Evolutionary conservation across 1,140 invertebrate genomes (phyloP).

Genomic region (Cotesia chilonis): DNA sequence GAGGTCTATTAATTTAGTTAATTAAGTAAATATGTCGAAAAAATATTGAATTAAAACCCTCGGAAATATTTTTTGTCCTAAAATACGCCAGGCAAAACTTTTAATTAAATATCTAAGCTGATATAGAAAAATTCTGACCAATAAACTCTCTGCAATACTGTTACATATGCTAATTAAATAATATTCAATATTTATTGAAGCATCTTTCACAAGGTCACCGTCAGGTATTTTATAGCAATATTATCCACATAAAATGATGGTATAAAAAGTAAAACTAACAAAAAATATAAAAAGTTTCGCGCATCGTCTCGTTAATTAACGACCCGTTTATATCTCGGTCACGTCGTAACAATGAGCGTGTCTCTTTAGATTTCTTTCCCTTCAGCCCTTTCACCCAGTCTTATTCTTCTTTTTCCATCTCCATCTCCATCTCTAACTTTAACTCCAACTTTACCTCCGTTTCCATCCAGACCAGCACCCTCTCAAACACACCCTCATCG

Average conservation of each 20-base stretch:
- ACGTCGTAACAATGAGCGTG: slow-evolving; percentile 31
- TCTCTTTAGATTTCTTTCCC: slow-evolving; percentile 24
- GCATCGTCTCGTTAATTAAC: slow-evolving; percentile 34
- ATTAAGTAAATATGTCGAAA: too few species aligned
- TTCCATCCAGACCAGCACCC: neutral
- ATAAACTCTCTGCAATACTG: too few species aligned
- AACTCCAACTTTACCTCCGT: neutral
- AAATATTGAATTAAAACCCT: too few species aligned
- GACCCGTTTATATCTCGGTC: slow-evolving; percentile 38
- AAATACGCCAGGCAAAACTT: too few species aligned
- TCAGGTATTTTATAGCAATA: neutral
- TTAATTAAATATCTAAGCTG: too few species aligned
- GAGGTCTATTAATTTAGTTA: too few species aligned
- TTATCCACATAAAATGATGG: neutral
- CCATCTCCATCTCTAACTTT: neutral
- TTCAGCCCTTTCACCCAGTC: slow-evolving; percentile 19
- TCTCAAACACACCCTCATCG: neutral
- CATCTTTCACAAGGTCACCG: slow-evolving; percentile 4
- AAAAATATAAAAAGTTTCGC: slow-evolving; percentile 4
- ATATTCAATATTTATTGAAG: neutral
- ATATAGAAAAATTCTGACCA: too few species aligned
- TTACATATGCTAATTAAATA: too few species aligned
- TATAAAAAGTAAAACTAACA: slow-evolving; percentile 7
- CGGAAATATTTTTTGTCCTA: too few species aligned
- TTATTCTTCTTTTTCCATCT: slow-evolving; percentile 17